A percentile compares a stretch with the other conserved stretches of the same genome.
Conservation (phyloP, 2,113 vertebrate species). For the Edolisoma coerulescens region DNA sequence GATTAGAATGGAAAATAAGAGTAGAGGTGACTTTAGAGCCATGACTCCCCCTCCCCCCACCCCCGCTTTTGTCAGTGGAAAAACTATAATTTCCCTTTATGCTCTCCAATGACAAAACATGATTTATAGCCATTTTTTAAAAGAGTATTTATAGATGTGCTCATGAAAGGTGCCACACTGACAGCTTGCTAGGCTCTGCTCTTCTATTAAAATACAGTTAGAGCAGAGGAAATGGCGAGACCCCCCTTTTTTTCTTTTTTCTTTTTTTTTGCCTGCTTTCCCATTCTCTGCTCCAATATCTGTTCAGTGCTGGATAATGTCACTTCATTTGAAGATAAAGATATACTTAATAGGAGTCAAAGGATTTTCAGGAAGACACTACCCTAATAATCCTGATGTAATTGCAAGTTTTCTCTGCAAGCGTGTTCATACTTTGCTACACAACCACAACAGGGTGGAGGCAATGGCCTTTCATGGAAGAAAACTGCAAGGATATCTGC, state of each 20-base stretch:
- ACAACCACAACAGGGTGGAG: background rate
- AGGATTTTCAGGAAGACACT: background rate
- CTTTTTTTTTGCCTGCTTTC: background rate
- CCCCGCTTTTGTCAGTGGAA: background rate
- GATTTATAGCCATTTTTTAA: slow-evolving; percentile 23
- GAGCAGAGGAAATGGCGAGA: background rate
- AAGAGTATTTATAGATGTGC: slow-evolving; percentile 26
- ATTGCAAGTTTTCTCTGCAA: background rate
- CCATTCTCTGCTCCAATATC: background rate
- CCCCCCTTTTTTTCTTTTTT: background rate
- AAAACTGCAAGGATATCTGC: background rate
- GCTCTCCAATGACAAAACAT: slow-evolving; percentile 21
- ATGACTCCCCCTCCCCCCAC: background rate
- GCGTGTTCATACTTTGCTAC: background rate
- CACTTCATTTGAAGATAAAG: background rate
- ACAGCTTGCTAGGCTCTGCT: background rate
- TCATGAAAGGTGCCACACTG: background rate
- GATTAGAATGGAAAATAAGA: slow-evolving; percentile 56
- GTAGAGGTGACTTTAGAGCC: slow-evolving; percentile 43
- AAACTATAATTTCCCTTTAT: slow-evolving; percentile 30
- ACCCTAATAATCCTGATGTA: background rate
- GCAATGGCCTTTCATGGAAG: background rate
- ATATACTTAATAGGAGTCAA: background rate
- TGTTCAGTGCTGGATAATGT: background rate
- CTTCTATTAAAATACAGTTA: background rate